Conservation (phyloP, 2,113 vertebrate species). For the Leucoraja erinaceus region DNA sequence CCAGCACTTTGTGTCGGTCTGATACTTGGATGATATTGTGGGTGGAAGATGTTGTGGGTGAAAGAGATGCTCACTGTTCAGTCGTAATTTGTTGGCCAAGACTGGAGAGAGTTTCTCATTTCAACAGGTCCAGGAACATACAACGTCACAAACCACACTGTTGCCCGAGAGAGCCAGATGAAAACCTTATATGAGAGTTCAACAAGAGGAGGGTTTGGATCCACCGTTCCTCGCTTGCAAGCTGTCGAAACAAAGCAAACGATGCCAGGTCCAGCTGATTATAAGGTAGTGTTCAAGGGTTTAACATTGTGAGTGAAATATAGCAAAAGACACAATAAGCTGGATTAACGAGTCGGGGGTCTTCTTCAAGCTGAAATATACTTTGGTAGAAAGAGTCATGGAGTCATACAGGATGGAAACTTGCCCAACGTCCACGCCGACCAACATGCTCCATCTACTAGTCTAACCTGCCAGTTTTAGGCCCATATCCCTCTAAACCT, state of each 20-base stretch:
- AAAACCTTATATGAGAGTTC: constrained; percentile 47
- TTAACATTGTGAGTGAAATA: neutral
- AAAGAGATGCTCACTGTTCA: neutral
- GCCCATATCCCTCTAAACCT: too few relatives aligned
- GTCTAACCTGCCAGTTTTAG: too few relatives aligned
- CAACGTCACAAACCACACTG: constrained; percentile 50
- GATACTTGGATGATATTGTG: too few relatives aligned
- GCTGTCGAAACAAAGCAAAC: constrained; percentile 46
- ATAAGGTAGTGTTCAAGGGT: constrained; percentile 46
- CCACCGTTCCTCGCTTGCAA: constrained; percentile 45
- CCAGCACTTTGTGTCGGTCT: too few relatives aligned
- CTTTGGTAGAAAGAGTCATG: neutral
- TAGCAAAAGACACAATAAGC: too few relatives aligned
- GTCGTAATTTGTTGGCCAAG: too few relatives aligned
- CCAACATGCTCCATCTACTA: too few relatives aligned
- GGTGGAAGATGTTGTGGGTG: too few relatives aligned
- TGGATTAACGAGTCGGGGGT: too few relatives aligned
- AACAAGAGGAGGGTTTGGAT: constrained; percentile 56
- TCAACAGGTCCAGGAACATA: constrained; percentile 56
- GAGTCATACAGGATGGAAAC: too few relatives aligned
- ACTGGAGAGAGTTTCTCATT: neutral
- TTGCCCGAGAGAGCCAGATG: constrained; percentile 53
- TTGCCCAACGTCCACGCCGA: too few relatives aligned
- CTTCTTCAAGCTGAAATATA: neutral
- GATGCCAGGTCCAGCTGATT: constrained; percentile 52